These are phyloP conservation scores for Drosophila oshimai DNA, from an alignment of 1,140 invertebrate genomes.

Conservation along the genomic window DNA sequence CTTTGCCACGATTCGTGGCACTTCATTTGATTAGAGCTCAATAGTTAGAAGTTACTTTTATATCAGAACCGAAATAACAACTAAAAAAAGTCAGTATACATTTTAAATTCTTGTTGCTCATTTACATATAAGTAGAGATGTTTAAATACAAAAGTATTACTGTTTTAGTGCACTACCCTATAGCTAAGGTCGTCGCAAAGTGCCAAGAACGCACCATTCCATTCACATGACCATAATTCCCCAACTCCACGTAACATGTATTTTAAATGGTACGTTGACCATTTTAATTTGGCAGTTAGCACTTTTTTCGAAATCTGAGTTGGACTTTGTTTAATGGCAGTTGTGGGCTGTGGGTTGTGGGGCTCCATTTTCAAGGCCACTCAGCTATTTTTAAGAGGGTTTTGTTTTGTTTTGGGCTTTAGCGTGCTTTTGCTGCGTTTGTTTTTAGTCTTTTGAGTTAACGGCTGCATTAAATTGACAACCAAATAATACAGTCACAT, in stretches of 20 bases:
- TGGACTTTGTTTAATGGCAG: slow-evolving; percentile 1
- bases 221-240: slow-evolving; percentile 15
- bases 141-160: too few relatives aligned
- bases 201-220: background rate
- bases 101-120: too few relatives aligned
- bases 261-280: background rate
- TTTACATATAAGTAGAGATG: too few relatives aligned
- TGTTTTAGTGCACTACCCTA: background rate
- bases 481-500: background rate
- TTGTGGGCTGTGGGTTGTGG: slow-evolving; percentile 8
- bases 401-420: too few relatives aligned
- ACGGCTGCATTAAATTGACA: slow-evolving; percentile 19
- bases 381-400: background rate
- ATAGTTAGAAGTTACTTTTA: background rate
- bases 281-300: slow-evolving; percentile 22
- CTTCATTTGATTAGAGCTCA: background rate
- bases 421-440: slow-evolving; percentile 20
- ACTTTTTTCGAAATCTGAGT: slow-evolving; percentile 14
- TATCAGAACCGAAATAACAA: too few relatives aligned
- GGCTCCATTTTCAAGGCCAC: slow-evolving; percentile 29
- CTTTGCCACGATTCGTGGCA: background rate
- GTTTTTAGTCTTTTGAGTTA: slow-evolving; percentile 7
- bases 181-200: background rate
- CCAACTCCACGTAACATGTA: background rate
- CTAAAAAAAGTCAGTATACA: background rate